phyloP scores from a whole-genome alignment of 2,797 vertebrate genomes.

The Onychomys torridus region DNA sequence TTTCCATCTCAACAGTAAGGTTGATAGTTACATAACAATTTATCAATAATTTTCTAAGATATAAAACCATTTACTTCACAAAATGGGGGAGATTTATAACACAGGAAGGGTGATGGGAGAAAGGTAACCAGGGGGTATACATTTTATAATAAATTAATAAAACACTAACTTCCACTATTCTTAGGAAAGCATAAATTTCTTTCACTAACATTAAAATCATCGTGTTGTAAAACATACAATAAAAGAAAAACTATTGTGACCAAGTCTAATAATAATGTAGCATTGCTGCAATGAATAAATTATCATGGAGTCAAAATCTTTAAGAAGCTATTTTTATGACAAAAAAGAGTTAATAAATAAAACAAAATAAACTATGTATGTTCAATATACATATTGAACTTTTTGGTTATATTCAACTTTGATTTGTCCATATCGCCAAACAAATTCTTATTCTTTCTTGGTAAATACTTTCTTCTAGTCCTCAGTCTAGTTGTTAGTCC shows the following conservation, averaged over 20 bases:
- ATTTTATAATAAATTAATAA: background rate
- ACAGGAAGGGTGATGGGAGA: background rate
- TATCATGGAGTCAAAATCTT: background rate
- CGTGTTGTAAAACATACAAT: background rate
- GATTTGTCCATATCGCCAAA: background rate
- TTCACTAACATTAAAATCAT: background rate
- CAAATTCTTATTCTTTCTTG: background rate
- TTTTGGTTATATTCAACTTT: background rate
- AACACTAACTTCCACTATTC: background rate
- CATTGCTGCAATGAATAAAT: background rate
- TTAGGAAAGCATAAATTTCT: background rate
- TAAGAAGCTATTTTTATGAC: background rate
- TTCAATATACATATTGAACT: too few species aligned
- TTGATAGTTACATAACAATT: slow-evolving; percentile 9
- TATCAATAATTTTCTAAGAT: background rate
- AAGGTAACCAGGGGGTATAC: background rate
- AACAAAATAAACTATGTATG: background rate
- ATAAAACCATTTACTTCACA: background rate
- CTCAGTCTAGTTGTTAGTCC: background rate
- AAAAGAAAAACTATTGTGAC: background rate
- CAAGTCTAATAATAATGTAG: background rate
- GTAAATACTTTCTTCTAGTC: background rate
- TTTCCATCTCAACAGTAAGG: slow-evolving; percentile 26
- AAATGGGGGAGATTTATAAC: background rate
- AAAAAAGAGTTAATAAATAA: background rate